These are phyloP conservation scores for Morpho helenor DNA, from an alignment of 2,888 invertebrate species.

Conservation along the genomic window DNA sequence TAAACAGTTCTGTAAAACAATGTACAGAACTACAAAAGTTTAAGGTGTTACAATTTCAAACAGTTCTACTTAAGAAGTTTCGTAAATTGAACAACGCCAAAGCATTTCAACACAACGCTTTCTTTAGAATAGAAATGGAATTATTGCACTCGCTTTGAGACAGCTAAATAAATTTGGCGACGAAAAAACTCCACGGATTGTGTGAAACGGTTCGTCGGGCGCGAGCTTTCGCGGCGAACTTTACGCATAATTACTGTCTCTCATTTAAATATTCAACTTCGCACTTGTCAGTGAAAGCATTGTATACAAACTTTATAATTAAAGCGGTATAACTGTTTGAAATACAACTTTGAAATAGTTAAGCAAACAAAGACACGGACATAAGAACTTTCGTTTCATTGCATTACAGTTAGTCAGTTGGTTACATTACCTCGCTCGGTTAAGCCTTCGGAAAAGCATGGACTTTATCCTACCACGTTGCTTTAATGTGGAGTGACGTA, in stretches of 20 bases:
- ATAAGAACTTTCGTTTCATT: neutral
- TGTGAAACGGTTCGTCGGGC: constrained; percentile 18
- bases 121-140: constrained; percentile 8
- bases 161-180: constrained; percentile 6
- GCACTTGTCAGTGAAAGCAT: constrained; percentile 24
- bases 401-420: no score
- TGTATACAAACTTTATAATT: constrained; percentile 23
- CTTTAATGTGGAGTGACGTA: no score
- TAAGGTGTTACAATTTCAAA: neutral
- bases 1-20: no score
- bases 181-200: constrained; percentile 6
- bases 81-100: constrained; percentile 10
- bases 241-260: constrained; percentile 28
- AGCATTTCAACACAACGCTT: constrained; percentile 5
- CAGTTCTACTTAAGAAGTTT: constrained; percentile 2
- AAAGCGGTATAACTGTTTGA: constrained; percentile 11
- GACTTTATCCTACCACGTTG: no score
- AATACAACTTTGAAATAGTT: constrained; percentile 2
- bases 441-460: no score
- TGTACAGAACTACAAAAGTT: no score
- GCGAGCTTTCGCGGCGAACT: constrained; percentile 20
- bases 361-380: constrained; percentile 3
- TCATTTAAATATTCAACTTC: constrained; percentile 28
- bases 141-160: constrained; percentile 11
- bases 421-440: no score